Conservation (phyloP, 92 coral and sea anemone species). For the Parazoanthus darwini region DNA sequence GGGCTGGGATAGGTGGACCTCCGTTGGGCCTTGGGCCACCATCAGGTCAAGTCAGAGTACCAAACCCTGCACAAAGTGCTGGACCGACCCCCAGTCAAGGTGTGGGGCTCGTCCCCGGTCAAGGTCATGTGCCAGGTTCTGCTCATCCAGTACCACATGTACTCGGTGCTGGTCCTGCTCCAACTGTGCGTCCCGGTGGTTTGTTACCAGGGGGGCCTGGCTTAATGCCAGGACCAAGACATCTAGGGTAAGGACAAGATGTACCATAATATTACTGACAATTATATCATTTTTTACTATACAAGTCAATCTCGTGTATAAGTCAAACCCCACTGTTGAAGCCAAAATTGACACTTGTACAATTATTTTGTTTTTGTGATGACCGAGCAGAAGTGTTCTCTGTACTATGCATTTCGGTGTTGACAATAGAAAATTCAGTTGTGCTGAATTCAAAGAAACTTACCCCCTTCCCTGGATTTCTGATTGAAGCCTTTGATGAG, state of each 20-base stretch:
- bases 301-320: no score
- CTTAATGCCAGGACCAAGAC: conserved; percentile 15
- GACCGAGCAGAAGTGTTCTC: no score
- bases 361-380: no score
- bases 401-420: no score
- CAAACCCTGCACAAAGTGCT: conserved; percentile 5
- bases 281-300: no score
- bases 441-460: no score
- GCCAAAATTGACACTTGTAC: no score
- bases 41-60: neutral
- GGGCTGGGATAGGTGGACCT: conserved; percentile 6
- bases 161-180: conserved; percentile 4
- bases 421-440: no score
- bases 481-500: no score
- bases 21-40: neutral
- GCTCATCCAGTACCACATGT: conserved; percentile 16
- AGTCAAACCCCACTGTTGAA: no score
- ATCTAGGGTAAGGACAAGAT: conserved; percentile 15
- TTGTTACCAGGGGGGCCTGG: conserved; percentile 29
- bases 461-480: no score
- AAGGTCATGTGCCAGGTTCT: conserved; percentile 10
- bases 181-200: conserved; percentile 1
- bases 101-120: neutral
- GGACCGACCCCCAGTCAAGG: neutral
- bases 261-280: neutral